Base-by-base conservation (phyloP, 2,888 invertebrate genomes). In the Terebella lapidaria region DNA sequence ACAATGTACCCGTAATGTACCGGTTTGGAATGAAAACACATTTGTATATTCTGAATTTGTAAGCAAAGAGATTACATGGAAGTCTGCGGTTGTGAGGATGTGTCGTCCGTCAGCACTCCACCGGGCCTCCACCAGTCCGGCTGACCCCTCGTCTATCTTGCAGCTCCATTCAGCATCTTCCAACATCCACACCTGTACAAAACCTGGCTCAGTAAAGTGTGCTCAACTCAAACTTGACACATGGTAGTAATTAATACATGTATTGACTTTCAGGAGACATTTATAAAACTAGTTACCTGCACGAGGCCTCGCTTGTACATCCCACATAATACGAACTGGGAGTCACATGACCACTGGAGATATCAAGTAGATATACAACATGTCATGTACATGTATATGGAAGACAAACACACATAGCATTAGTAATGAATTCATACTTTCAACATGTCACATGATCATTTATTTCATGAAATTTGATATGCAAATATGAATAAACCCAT, bases 51-150 rank as follows among this genome's bases (percentile, higher is more conserved):
- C n/a, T n/a, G 42, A n/a, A 10, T 35, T 35, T 35, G 42, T 35
- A n/a, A 15, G 10, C n/a, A 15, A 15, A 15, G 10, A 15, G 5
- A 29, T 67, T 70, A 85, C 84, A 74, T 82, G 78, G 65, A 85
- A 84, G 61, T 84, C 83, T 42, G 84, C 81, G 15, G 83, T 80
- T 1, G 84, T 84, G 5, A 85, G 73, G 26, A 86, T 77, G 64
- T 84, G 82, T 63, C 82, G 74, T 58, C 82, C 81, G 70, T 84
- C 84, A 3, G 84, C 83, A 62, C 82, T 75, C 85, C 85, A 86
- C 24, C 71, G 72, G 47, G 80, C 82, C 56, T 71, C 75, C 63
- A 81, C 75, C 49, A 85, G 73, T 25, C 85, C 85, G 26, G 81
- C 80, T 52, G 84, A 83, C 3, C 85, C 84, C 71, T 84, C 84